phyloP scores from a whole-genome alignment of 2,888 invertebrate species.

The Ganaspis brasiliensis region DNA sequence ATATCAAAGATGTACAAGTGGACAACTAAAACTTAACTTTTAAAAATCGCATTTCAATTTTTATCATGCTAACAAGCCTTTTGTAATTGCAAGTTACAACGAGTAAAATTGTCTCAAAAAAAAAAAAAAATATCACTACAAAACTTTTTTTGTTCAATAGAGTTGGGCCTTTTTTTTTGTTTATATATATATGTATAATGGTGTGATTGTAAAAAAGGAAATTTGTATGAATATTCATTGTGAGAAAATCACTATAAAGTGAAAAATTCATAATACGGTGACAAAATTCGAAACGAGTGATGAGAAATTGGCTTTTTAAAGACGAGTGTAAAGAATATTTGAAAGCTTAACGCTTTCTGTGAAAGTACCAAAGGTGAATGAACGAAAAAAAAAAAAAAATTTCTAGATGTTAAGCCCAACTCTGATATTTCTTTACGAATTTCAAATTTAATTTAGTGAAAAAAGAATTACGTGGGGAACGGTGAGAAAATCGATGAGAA shows the following conservation, averaged over 20 bases:
- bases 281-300: no score
- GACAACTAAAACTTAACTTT: no score
- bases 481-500: background rate
- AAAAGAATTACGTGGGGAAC: background rate
- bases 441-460: slow-evolving; percentile 7
- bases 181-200: background rate
- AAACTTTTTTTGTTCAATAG: background rate
- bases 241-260: background rate
- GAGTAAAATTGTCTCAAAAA: background rate
- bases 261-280: no score
- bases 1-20: slow-evolving; percentile 35
- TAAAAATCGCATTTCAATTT: slow-evolving; percentile 1
- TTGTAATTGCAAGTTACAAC: slow-evolving; percentile 21
- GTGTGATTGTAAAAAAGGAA: slow-evolving; percentile 20
- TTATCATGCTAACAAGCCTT: slow-evolving; percentile 3
- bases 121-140: slow-evolving; percentile 1
- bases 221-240: no score
- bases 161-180: slow-evolving; percentile 19
- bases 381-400: slow-evolving; percentile 8
- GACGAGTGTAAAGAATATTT: slow-evolving; percentile 1
- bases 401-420: slow-evolving; percentile 21
- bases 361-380: slow-evolving; percentile 34
- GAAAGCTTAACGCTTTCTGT: slow-evolving; percentile 27
- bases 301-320: no score
- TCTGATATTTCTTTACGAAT: background rate